phyloP scores from a whole-genome alignment of 2,888 invertebrate species.

The Pantelozetes paolii region DNA sequence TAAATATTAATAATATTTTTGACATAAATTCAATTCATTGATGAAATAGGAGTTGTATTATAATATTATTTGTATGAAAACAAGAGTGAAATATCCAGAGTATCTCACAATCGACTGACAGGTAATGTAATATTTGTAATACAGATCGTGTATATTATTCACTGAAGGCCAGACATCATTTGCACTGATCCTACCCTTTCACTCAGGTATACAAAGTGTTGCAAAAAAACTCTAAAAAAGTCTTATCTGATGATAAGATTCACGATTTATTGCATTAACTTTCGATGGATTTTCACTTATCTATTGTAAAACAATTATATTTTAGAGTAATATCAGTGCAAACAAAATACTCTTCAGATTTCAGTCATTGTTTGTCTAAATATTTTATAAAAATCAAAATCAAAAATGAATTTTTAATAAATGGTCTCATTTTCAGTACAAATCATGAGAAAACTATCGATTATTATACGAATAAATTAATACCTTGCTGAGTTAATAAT shows the following conservation, averaged over 20 bases:
- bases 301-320: not conserved
- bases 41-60: not conserved
- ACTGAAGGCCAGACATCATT: not conserved
- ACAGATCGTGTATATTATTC: conserved; percentile 3
- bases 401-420: no score
- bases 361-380: no score
- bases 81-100: not conserved
- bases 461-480: no score
- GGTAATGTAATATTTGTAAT: not conserved
- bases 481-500: no score
- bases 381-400: no score
- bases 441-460: no score
- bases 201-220: not conserved
- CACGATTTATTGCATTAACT: not conserved
- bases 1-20: conserved; percentile 10
- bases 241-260: not conserved
- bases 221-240: not conserved
- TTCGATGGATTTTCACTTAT: not conserved
- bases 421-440: no score
- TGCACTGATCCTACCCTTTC: not conserved
- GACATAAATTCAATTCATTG: not conserved
- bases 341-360: no score
- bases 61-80: not conserved
- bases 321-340: not conserved
- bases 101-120: conserved; percentile 1